Percentiles rank a stretch among this genome's conserved stretches.
Evolutionary conservation across 2,888 invertebrate genomes (phyloP).

Genomic region (Callinectes sapidus): DNA sequence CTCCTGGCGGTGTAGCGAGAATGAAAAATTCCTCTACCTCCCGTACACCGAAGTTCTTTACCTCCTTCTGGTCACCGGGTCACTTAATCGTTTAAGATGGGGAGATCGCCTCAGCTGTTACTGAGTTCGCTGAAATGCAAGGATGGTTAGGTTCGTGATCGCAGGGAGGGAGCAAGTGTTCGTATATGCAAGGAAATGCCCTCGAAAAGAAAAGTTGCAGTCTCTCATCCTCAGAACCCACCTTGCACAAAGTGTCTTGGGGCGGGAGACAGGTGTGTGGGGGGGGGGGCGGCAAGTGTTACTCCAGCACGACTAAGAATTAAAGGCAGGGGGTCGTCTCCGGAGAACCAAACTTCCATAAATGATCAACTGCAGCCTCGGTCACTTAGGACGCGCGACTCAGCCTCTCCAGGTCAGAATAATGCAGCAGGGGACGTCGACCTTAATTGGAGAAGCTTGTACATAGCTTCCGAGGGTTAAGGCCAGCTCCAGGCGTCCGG

Average conservation of each 20-base stretch:
- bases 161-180: not conserved
- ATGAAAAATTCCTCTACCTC: conserved; percentile 1
- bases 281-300: not conserved
- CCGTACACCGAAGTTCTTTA: not conserved
- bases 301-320: conserved; percentile 33
- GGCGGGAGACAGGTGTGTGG: not conserved
- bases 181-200: not conserved
- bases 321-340: conserved; percentile 18
- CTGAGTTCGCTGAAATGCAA: not conserved
- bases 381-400: conserved; percentile 39
- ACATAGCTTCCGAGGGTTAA: conserved; percentile 39
- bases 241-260: not conserved
- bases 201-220: not conserved
- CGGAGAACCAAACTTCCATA: conserved; percentile 40
- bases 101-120: not conserved
- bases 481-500: conserved; percentile 26
- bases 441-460: conserved; percentile 54
- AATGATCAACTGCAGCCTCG: conserved; percentile 45
- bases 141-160: not conserved
- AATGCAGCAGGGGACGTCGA: conserved; percentile 48
- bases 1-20: not conserved
- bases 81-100: not conserved
- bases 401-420: conserved; percentile 45
- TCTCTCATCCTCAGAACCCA: not conserved
- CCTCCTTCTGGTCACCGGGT: not conserved